These are phyloP conservation scores for Chaetogeoica ovagalla DNA, from an alignment of 2,888 invertebrate species.

Conservation along the genomic window DNA sequence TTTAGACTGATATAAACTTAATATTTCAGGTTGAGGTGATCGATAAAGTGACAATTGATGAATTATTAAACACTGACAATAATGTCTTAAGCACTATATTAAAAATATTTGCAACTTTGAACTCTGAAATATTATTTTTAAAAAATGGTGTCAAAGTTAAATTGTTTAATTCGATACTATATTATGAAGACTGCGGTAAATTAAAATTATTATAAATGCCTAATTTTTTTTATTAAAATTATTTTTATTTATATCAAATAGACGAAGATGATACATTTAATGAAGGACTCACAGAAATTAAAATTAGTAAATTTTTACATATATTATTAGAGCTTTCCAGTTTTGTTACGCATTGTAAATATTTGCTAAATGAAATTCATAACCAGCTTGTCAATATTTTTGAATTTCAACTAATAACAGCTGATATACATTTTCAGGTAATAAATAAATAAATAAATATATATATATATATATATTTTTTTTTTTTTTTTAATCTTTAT, in stretches of 20 bases:
- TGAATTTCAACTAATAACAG: conserved; percentile 57
- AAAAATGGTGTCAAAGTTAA: conserved; percentile 37
- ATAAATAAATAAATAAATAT: too few species aligned
- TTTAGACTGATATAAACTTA: too few species aligned
- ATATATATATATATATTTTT: too few species aligned
- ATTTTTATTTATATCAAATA: background rate
- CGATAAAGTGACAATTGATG: conserved; percentile 60
- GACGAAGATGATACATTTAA: conserved; percentile 27
- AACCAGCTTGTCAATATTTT: conserved; percentile 75
- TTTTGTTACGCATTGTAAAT: conserved; percentile 72
- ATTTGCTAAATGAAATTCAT: conserved; percentile 72
- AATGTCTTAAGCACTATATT: conserved; percentile 78
- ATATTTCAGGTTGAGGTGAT: conserved; percentile 25
- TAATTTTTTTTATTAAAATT: background rate
- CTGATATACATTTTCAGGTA: conserved; percentile 58
- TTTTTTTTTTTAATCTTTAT: background rate
- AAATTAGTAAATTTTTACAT: conserved; percentile 62
- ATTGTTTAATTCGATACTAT: conserved; percentile 47
- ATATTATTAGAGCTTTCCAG: conserved; percentile 66
- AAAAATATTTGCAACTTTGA: conserved; percentile 76
- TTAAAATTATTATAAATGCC: background rate
- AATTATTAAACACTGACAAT: conserved; percentile 78
- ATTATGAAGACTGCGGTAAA: conserved; percentile 49
- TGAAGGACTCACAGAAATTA: conserved; percentile 19
- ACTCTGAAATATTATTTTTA: conserved; percentile 68